A percentile compares a stretch with the other conserved stretches of the same genome.
These are phyloP conservation scores for Scyliorhinus canicula DNA, from an alignment of 2,797 vertebrate species.

Conservation along the genomic window DNA sequence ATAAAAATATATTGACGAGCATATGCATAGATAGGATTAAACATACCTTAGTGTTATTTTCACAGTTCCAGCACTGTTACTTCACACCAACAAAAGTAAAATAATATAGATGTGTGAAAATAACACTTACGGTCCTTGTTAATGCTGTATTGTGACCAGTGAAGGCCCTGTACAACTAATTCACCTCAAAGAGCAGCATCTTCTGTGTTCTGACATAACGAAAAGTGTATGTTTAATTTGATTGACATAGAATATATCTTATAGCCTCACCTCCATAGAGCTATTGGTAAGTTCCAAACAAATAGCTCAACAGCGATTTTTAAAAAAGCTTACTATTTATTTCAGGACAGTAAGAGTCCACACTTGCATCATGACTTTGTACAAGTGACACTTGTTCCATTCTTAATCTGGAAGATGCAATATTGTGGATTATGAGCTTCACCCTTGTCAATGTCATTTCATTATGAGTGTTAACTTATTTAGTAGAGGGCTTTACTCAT, in stretches of 20 bases:
- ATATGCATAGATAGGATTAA: conserved; percentile 1
- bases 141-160: not conserved
- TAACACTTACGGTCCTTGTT: conserved; percentile 3
- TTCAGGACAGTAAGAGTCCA: not conserved
- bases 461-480: not conserved
- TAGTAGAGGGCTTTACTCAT: not conserved
- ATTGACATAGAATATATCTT: not conserved
- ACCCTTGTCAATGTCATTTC: not conserved
- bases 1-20: not conserved
- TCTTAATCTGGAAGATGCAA: not conserved
- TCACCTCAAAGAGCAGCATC: not conserved
- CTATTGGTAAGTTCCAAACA: not conserved
- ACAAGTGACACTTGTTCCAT: not conserved
- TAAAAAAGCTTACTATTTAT: not conserved
- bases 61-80: not conserved
- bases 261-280: not conserved
- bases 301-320: not conserved
- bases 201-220: not conserved
- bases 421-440: not conserved
- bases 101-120: conserved; percentile 19
- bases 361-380: not conserved
- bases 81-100: conserved; percentile 20
- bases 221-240: not conserved
- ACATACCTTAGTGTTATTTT: not conserved
- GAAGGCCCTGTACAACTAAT: not conserved